A percentile compares a stretch with the other conserved stretches of the same genome.
Conservation (phyloP, 2,888 invertebrate species). For the Arge pagana region DNA sequence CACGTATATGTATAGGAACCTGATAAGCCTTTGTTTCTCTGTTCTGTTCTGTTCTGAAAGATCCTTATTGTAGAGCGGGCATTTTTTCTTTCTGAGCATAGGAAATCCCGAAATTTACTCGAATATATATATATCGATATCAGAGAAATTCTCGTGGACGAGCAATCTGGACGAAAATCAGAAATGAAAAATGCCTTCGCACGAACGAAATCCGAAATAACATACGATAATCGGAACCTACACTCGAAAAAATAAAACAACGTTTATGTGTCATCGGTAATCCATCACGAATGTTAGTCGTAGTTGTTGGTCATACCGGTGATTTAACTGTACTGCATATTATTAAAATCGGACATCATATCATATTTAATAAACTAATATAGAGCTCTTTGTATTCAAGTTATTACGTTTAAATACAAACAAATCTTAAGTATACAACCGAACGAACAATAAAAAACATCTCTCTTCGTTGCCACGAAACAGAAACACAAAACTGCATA, state of each 20-base stretch:
- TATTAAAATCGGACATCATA: conserved; percentile 23
- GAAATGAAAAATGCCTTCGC: conserved; percentile 11
- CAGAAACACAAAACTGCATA: neutral
- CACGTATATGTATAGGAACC: neutral
- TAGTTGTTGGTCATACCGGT: neutral
- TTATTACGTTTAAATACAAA: conserved; percentile 32
- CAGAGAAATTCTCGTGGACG: too few species aligned
- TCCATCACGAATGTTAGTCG: conserved; percentile 6
- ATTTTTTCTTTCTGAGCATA: neutral
- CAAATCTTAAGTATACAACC: conserved; percentile 21
- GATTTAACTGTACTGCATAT: conserved; percentile 16
- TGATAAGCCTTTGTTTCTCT: conserved; percentile 1
- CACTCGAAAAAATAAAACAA: conserved; percentile 5
- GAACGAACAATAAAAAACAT: too few species aligned
- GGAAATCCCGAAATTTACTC: neutral
- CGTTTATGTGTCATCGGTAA: conserved; percentile 16
- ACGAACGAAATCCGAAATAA: conserved; percentile 8
- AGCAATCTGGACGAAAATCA: neutral
- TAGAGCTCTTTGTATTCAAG: conserved; percentile 41
- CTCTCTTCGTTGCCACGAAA: neutral
- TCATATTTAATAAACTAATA: conserved; percentile 38
- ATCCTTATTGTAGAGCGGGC: conserved; percentile 10
- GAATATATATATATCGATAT: neutral
- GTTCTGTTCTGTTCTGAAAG: too few species aligned
- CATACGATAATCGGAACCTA: neutral